These are phyloP conservation scores for Bombus pascuorum DNA, from an alignment of 1,140 invertebrate species.

Conservation along the genomic window DNA sequence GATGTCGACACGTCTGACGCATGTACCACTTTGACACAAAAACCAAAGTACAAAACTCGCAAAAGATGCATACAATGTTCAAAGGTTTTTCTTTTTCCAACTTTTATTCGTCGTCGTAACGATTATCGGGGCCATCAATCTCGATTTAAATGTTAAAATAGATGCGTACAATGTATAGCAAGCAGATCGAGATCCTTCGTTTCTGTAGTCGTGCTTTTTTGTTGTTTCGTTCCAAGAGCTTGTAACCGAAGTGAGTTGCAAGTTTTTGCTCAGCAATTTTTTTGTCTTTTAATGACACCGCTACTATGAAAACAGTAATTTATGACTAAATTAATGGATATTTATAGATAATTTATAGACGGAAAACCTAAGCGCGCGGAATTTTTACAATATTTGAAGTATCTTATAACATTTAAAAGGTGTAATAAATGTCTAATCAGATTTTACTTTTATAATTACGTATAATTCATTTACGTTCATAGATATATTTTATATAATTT, in stretches of 20 bases:
- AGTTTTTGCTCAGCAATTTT: neutral
- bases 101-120: neutral
- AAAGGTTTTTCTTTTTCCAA: neutral
- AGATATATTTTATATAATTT: no score
- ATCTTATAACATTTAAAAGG: no score
- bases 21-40: neutral
- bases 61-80: neutral
- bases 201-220: neutral
- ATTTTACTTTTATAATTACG: no score
- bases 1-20: neutral
- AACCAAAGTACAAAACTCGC: neutral
- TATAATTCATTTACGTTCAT: no score
- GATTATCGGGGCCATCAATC: neutral
- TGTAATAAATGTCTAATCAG: no score
- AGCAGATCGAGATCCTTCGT: neutral
- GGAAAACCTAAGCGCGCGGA: neutral
- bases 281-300: no score
- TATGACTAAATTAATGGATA: neutral
- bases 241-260: neutral
- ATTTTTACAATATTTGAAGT: no score
- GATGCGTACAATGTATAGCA: neutral
- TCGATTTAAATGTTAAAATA: neutral
- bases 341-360: neutral
- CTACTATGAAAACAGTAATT: no score
- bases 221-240: neutral